Evolutionary conservation across 2,113 vertebrate genomes (phyloP).

Genomic region (Eolophus roseicapilla): DNA sequence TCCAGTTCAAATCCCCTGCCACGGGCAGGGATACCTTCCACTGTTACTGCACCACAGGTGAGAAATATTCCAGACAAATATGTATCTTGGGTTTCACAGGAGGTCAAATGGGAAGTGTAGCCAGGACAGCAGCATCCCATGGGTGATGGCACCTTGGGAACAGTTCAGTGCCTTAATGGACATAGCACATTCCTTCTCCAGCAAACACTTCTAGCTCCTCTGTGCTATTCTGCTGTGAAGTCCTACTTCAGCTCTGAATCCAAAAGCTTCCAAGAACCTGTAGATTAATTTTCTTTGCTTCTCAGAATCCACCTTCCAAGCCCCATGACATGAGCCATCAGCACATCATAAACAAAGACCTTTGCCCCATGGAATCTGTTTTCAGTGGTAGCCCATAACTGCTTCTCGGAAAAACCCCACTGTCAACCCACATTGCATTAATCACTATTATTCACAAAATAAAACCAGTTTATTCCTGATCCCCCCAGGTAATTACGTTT

Average conservation of each 20-base stretch:
- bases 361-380: not conserved
- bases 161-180: rapidly evolving
- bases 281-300: not conserved
- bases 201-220: not conserved
- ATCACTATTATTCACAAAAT: not conserved
- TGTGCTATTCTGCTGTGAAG: not conserved
- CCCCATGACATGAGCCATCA: not conserved
- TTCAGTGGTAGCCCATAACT: not conserved
- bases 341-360: not conserved
- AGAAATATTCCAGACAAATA: not conserved
- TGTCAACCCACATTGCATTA: not conserved
- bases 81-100: not conserved
- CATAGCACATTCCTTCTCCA: not conserved
- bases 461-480: not conserved
- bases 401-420: not conserved
- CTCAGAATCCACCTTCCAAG: not conserved
- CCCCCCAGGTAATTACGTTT: slow-evolving; percentile 27
- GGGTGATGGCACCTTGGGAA: not conserved
- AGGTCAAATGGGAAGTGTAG: not conserved
- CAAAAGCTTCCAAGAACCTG: not conserved
- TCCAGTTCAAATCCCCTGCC: not conserved
- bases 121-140: not conserved
- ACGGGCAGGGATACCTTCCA: not conserved
- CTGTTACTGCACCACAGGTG: not conserved
- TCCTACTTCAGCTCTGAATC: not conserved